Percentiles rank a stretch among this genome's conserved stretches.
Evolutionary conservation across 1,140 invertebrate species (phyloP).

Genomic region (Drosophila punjabiensis): DNA sequence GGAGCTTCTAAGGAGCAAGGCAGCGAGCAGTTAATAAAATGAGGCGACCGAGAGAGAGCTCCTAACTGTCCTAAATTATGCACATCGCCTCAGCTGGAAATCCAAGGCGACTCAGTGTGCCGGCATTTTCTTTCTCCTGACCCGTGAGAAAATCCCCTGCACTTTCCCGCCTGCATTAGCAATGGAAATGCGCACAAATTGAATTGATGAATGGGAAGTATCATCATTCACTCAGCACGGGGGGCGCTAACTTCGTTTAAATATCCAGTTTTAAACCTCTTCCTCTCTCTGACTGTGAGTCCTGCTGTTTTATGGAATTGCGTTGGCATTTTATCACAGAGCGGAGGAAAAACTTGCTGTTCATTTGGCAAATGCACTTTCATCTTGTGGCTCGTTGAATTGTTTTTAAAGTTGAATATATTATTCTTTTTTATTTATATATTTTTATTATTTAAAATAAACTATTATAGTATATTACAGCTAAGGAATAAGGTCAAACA

Average conservation of each 20-base stretch:
- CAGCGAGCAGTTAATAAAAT: constrained; percentile 53
- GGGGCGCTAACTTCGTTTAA: constrained; percentile 19
- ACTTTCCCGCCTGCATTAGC: constrained; percentile 37
- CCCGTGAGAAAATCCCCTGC: constrained; percentile 29
- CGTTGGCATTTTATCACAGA: constrained; percentile 9
- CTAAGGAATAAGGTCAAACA: too few relatives aligned
- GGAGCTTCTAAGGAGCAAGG: constrained; percentile 4
- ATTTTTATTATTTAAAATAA: background rate
- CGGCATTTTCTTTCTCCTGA: constrained; percentile 11
- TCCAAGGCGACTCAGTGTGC: constrained; percentile 11
- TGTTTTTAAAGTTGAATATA: background rate
- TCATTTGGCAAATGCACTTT: constrained; percentile 17
- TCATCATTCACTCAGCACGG: constrained; percentile 20
- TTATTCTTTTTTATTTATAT: fast-evolving
- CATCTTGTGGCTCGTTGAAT: constrained; percentile 1
- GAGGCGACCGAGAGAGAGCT: constrained; percentile 47
- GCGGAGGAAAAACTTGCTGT: background rate
- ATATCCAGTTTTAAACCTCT: constrained; percentile 10
- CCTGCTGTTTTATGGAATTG: constrained; percentile 16
- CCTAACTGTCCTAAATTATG: constrained; percentile 60
- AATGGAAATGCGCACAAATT: constrained; percentile 55
- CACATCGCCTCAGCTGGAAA: constrained; percentile 6
- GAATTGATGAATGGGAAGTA: constrained; percentile 43
- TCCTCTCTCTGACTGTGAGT: background rate
- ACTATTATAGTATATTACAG: background rate